Evolutionary conservation across 2,797 vertebrate genomes (phyloP).

Genomic region (Cetoscarus ocellatus): DNA sequence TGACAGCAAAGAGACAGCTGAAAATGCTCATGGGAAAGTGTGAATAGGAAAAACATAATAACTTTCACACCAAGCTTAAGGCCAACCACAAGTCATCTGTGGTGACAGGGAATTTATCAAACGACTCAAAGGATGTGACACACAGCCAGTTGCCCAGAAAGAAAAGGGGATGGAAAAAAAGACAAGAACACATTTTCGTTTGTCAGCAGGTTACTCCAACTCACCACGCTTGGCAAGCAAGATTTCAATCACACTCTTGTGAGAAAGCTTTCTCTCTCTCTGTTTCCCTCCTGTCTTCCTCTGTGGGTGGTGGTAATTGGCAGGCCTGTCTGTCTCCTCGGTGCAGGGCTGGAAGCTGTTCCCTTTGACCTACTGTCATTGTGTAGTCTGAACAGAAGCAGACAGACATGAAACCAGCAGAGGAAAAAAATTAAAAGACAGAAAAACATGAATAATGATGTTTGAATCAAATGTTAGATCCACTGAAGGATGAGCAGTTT

Average conservation of each 20-base stretch:
- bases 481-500: conserved; percentile 5
- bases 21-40: conserved; percentile 18
- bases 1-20: conserved; percentile 8
- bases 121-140: conserved; percentile 56
- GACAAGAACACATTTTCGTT: conserved; percentile 51
- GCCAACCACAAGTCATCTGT: conserved; percentile 54
- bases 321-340: conserved; percentile 55
- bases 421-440: background rate
- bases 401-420: conserved; percentile 42
- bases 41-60: conserved; percentile 40
- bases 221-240: conserved; percentile 60
- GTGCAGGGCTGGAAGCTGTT: conserved; percentile 43
- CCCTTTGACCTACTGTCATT: conserved; percentile 59
- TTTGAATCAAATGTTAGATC: conserved; percentile 27
- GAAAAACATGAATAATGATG: conserved; percentile 6
- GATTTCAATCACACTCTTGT: conserved; percentile 70
- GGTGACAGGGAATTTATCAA: conserved; percentile 56
- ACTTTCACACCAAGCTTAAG: conserved; percentile 44
- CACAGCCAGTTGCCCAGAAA: conserved; percentile 40
- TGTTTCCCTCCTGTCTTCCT: conserved; percentile 55
- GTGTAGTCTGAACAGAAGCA: conserved; percentile 40
- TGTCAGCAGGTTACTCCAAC: conserved; percentile 70
- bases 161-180: conserved; percentile 53
- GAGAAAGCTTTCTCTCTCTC: conserved; percentile 56
- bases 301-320: conserved; percentile 69